Evolutionary conservation across 1,140 invertebrate species (phyloP).

Genomic region (Ectropis grisescens): DNA sequence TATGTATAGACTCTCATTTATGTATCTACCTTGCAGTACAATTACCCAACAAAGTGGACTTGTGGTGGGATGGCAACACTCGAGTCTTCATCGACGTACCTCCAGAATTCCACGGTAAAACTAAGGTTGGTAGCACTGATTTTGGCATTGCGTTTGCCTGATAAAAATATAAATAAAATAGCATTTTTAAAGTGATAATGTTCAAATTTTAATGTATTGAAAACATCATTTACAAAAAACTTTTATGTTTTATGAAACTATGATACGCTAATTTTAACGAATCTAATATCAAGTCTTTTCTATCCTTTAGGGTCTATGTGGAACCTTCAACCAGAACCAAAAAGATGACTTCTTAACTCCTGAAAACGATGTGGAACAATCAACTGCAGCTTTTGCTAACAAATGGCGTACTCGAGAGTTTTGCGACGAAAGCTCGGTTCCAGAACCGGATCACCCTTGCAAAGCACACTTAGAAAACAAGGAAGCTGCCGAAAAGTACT

Average conservation of each 20-base stretch:
- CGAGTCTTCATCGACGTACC: slow-evolving; percentile 87
- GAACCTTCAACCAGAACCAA: slow-evolving; percentile 89
- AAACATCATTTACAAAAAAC: too few relatives aligned
- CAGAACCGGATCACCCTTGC: slow-evolving; percentile 76
- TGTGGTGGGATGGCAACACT: slow-evolving; percentile 89
- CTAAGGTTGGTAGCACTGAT: slow-evolving; percentile 62
- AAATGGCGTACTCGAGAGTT: slow-evolving; percentile 88
- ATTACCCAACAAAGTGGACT: slow-evolving; percentile 80
- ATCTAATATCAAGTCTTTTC: too few relatives aligned
- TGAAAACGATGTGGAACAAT: slow-evolving; percentile 85
- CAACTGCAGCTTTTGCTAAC: slow-evolving; percentile 83
- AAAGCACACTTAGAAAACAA: slow-evolving; percentile 79
- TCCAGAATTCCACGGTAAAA: slow-evolving; percentile 76
- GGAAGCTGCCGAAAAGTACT: slow-evolving; percentile 76
- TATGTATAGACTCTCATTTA: too few relatives aligned
- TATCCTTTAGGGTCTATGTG: slow-evolving; percentile 92
- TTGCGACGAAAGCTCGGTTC: slow-evolving; percentile 74
- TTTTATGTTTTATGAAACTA: too few relatives aligned
- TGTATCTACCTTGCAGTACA: slow-evolving; percentile 79
- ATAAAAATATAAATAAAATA: too few relatives aligned
- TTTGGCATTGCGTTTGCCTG: too few relatives aligned
- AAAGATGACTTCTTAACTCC: slow-evolving; percentile 91
- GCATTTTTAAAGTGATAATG: too few relatives aligned
- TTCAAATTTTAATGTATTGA: too few relatives aligned
- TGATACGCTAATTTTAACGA: too few relatives aligned